Evolutionary conservation across 1,140 invertebrate genomes (phyloP).

Genomic region (Drosophila ercepeae): DNA sequence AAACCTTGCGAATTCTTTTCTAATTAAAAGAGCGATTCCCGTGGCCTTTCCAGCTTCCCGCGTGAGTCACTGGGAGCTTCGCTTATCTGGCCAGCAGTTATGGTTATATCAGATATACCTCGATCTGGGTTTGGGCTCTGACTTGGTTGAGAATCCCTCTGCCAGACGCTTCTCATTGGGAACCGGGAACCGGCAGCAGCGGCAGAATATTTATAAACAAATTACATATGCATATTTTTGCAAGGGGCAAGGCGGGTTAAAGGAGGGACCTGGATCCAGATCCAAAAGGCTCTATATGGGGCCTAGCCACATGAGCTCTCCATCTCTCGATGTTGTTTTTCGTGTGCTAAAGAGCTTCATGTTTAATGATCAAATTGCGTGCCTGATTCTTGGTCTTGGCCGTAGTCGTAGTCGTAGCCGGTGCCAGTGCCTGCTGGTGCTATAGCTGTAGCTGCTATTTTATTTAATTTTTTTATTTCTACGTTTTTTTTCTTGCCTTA

Average conservation of each 20-base stretch:
- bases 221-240: slow-evolving; percentile 74
- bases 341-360: slow-evolving; percentile 81
- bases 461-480: slow-evolving; percentile 8
- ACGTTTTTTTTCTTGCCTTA: slow-evolving; percentile 6
- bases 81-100: slow-evolving; percentile 11
- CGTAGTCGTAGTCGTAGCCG: no score
- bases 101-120: slow-evolving; percentile 23
- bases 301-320: slow-evolving; percentile 29
- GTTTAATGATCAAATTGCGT: slow-evolving; percentile 81
- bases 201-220: slow-evolving; percentile 70
- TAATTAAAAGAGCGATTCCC: slow-evolving; percentile 39
- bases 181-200: background rate
- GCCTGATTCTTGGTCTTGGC: slow-evolving; percentile 65
- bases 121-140: no score
- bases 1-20: slow-evolving; percentile 38
- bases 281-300: slow-evolving; percentile 40
- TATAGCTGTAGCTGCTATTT: slow-evolving; percentile 27
- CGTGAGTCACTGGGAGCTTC: slow-evolving; percentile 23
- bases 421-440: no score
- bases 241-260: slow-evolving; percentile 10
- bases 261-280: background rate
- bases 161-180: slow-evolving; percentile 38
- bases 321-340: slow-evolving; percentile 46
- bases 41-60: slow-evolving; percentile 16
- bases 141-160: slow-evolving; percentile 36